Percentiles rank a stretch among this genome's conserved stretches.
Conservation (phyloP, 2,888 invertebrate species). For the Trachelus tabidus region DNA sequence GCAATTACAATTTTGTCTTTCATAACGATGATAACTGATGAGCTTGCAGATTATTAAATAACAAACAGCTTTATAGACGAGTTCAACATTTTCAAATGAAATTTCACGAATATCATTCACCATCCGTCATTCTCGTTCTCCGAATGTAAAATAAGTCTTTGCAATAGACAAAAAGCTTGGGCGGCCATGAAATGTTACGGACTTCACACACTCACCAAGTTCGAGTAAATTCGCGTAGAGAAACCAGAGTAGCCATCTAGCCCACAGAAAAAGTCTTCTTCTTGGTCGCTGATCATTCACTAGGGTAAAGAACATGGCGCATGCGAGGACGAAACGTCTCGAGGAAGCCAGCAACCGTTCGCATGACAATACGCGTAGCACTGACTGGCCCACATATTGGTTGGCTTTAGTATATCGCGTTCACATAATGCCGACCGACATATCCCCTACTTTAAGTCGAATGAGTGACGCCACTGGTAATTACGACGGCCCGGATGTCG, state of each 20-base stretch:
- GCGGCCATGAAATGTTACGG: background rate
- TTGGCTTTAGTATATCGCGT: constrained; percentile 27
- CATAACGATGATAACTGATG: background rate
- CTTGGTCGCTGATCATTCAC: constrained; percentile 21
- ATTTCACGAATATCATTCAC: background rate
- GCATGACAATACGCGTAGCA: constrained; percentile 32
- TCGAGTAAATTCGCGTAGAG: constrained; percentile 38
- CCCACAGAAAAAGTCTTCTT: constrained; percentile 7
- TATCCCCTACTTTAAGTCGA: constrained; percentile 30
- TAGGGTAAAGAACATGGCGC: constrained; percentile 21
- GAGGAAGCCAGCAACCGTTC: constrained; percentile 26
- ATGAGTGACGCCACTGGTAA: constrained; percentile 47
- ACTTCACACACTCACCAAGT: constrained; percentile 41
- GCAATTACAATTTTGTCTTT: background rate
- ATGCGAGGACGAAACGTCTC: constrained; percentile 20
- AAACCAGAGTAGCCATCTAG: constrained; percentile 43
- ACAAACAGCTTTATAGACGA: background rate
- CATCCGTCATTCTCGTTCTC: background rate
- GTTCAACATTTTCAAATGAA: background rate
- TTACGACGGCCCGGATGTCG: constrained; percentile 13
- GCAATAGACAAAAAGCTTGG: background rate
- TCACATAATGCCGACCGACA: constrained; percentile 33
- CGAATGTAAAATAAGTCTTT: background rate
- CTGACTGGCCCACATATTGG: constrained; percentile 46
- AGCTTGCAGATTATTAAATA: background rate